Base-by-base conservation (phyloP, 53 echinoderm and acorn worm genomes). In the Apostichopus leukothele region DNA sequence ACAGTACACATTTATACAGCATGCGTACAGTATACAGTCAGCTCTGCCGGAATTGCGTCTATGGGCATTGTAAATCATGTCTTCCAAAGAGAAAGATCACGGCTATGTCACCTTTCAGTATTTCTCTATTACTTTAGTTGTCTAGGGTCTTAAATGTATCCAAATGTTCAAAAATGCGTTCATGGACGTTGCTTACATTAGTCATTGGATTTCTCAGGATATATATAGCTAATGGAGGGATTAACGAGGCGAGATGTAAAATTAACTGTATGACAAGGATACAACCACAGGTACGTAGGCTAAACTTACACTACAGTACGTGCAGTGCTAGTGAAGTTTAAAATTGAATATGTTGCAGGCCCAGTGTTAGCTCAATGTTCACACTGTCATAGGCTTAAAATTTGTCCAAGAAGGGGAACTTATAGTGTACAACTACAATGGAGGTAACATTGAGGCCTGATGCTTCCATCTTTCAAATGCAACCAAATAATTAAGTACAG, bases 181-280 rank as follows among this genome's bases (percentile, higher is more conserved):
- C 71, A 86, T 86, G 86, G 67, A 86, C 67, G 81, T 81, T 81
- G 12, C 86, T 86, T 67, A 60, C 61, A 63, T 71, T 67, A 67
- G 86, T 86, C 50, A 67, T 86, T 51, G 86, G 86, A 86, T 86
- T 86, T 86, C 86, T 86, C 67, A 86, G 86, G 86, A 86, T 84
- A 84, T 60, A 84, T 61, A 63, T 67, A 5, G 67, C 67, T 63
- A 19, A 59, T 67, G 86, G 86, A 60, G 86, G 86, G 67, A 50
- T 86, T 66, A 86, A 12, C 50, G 86, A 86, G 67, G 86, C 86
- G 86, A 66, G 86, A 67, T 86, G 86, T 67, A 86, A 86, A 67
- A 63, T 86, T 7, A 21, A 86, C 51, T 86, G 86, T 51, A 25
- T 86, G 67, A 66, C 50, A 66, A 50, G 51, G 6, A 7, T 71